A percentile compares a stretch with the other conserved stretches of the same genome.
These are phyloP conservation scores for Mustela nigripes DNA, from an alignment of 2,113 vertebrate genomes.

Conservation along the genomic window DNA sequence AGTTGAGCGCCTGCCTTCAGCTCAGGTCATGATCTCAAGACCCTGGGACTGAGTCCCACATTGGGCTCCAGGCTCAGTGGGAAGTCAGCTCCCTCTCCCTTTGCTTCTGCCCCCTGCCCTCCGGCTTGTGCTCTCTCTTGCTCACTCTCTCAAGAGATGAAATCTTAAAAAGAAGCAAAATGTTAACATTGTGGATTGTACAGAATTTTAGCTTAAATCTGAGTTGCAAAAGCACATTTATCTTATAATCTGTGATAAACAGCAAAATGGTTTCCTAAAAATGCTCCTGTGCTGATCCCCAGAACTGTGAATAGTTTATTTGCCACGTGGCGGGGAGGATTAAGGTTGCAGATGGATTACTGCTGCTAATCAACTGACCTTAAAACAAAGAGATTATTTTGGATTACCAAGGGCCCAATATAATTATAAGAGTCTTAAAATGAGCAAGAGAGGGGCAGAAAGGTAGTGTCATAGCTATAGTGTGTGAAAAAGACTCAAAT, in stretches of 20 bases:
- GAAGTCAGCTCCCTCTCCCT: neutral
- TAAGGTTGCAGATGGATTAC: neutral
- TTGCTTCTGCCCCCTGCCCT: neutral
- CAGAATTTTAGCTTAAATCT: neutral
- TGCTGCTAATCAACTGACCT: neutral
- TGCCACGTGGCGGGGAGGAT: neutral
- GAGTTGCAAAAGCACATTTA: neutral
- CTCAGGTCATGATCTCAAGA: neutral
- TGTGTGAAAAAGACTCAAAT: neutral
- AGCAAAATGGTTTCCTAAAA: neutral
- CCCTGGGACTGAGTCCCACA: neutral
- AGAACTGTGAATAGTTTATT: neutral
- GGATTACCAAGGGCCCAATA: neutral
- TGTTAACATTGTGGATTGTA: neutral
- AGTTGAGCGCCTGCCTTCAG: neutral
- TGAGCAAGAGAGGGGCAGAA: neutral
- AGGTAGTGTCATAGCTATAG: neutral
- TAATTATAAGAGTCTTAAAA: neutral
- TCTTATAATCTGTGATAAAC: neutral
- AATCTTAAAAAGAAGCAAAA: neutral
- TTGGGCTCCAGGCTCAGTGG: neutral
- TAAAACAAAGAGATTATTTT: neutral
- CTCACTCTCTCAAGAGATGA: neutral
- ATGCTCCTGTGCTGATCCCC: neutral
- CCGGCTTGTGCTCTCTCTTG: neutral